Percentiles rank a stretch among this genome's conserved stretches.
Evolutionary conservation across 1,140 invertebrate genomes (phyloP).

Genomic region (Drepana arcuata): DNA sequence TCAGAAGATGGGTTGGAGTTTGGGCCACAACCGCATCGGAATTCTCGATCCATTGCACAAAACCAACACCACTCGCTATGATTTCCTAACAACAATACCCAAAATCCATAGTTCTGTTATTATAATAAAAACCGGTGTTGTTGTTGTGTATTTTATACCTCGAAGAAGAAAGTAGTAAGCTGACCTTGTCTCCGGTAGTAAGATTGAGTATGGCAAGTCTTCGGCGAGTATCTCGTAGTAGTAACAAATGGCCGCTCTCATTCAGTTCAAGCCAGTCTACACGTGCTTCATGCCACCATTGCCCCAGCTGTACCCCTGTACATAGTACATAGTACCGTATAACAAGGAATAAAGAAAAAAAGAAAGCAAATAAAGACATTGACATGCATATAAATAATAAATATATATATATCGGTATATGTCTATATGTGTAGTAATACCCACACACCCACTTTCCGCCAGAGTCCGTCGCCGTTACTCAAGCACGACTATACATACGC

Average conservation of each 20-base stretch:
- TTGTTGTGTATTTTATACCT: too few species aligned
- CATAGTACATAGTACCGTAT: constrained; percentile 1
- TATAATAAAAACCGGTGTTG: too few species aligned
- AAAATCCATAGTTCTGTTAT: too few species aligned
- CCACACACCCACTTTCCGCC: too few species aligned
- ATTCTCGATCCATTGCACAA: constrained; percentile 92
- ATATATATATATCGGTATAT: too few species aligned
- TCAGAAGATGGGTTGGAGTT: constrained; percentile 86
- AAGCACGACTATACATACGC: too few species aligned
- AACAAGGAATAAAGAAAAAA: too few species aligned
- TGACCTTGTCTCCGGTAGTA: constrained; percentile 51
- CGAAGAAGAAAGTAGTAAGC: too few species aligned
- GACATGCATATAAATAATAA: too few species aligned
- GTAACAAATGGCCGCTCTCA: constrained; percentile 90
- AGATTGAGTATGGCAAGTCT: constrained; percentile 72
- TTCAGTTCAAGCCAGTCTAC: constrained; percentile 98
- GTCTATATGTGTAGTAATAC: too few species aligned
- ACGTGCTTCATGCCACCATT: constrained; percentile 92
- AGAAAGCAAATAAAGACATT: too few species aligned
- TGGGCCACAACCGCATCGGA: constrained; percentile 99
- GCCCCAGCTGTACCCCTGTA: constrained; percentile 76
- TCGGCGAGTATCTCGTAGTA: constrained; percentile 85
- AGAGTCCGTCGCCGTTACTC: too few species aligned
- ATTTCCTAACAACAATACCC: constrained; percentile 52
- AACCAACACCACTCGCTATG: constrained; percentile 78